A percentile compares a stretch with the other conserved stretches of the same genome.
Conservation (phyloP, 92 coral and sea anemone genomes). For the Epizoanthus stellaris region DNA sequence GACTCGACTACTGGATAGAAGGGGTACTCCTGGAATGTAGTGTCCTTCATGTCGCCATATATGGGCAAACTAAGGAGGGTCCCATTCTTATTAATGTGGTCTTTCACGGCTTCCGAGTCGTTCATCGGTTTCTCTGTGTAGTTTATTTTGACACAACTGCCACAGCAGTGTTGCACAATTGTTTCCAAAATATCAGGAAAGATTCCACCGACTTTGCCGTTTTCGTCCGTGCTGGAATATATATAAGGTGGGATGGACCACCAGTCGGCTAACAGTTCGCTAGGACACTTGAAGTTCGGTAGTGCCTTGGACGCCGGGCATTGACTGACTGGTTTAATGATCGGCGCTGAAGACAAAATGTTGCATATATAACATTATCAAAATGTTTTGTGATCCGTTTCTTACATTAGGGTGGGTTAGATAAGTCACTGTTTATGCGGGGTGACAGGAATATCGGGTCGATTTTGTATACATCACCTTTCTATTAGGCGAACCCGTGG, state of each 20-base stretch:
- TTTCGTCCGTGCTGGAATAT: slow-evolving; percentile 55
- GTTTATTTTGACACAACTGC: slow-evolving; percentile 75
- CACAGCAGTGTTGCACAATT: slow-evolving; percentile 77
- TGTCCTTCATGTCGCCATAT: slow-evolving; percentile 98
- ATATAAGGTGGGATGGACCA: slow-evolving; percentile 97
- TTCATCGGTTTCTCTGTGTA: slow-evolving; percentile 75
- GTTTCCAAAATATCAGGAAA: slow-evolving; percentile 68
- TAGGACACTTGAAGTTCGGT: slow-evolving; percentile 55
- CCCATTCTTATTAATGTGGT: slow-evolving; percentile 77
- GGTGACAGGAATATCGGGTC: no score
- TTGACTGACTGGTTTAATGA: background rate
- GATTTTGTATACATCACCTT: no score
- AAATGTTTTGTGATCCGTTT: no score
- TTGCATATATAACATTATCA: background rate
- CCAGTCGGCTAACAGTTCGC: slow-evolving; percentile 84
- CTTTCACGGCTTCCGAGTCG: slow-evolving; percentile 96
- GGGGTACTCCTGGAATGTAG: slow-evolving; percentile 80
- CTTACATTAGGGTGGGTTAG: no score
- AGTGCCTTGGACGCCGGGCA: slow-evolving; percentile 19
- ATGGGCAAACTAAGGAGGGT: slow-evolving; percentile 91
- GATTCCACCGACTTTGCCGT: slow-evolving; percentile 68
- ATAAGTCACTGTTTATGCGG: no score
- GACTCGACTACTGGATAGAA: slow-evolving; percentile 97
- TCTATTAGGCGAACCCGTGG: no score
- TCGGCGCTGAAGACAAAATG: background rate